Conservation (phyloP, 2,113 vertebrate species). For the Dolichallabes microphthalmus region DNA sequence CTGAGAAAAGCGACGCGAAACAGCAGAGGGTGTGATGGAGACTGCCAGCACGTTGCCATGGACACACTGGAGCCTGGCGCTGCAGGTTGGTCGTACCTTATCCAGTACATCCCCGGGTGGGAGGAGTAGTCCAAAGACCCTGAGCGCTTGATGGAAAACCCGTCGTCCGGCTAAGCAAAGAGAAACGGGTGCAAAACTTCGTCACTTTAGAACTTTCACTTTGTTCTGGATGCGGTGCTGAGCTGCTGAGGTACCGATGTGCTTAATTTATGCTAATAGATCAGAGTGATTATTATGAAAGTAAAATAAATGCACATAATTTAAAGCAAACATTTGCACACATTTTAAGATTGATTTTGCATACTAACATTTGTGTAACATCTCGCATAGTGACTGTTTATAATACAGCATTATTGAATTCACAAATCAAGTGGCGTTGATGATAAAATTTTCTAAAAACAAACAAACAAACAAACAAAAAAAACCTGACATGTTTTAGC, state of each 20-base stretch:
- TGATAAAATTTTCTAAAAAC: no score
- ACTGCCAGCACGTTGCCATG: constrained; percentile 94
- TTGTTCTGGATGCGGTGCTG: constrained; percentile 13
- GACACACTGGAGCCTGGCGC: constrained; percentile 81
- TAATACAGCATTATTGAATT: neutral
- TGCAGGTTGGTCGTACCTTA: constrained; percentile 88
- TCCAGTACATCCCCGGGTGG: constrained; percentile 99
- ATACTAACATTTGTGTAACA: neutral
- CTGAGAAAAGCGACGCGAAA: constrained; percentile 11
- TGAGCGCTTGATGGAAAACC: constrained; percentile 99
- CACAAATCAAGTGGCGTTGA: neutral
- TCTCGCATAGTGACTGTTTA: neutral
- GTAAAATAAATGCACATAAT: neutral
- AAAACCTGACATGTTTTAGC: neutral
- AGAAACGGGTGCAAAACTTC: constrained; percentile 84
- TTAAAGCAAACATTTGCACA: neutral
- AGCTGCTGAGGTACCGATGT: neutral
- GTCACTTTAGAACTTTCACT: constrained; percentile 60
- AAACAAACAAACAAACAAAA: no score
- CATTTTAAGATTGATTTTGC: neutral
- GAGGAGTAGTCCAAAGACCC: constrained; percentile 99
- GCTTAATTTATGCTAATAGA: neutral
- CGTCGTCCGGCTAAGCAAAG: constrained; percentile 97
- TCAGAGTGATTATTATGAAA: neutral
- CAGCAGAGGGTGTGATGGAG: constrained; percentile 71